Conservation (phyloP, 2,888 invertebrate species). For the Eurois occulta region DNA sequence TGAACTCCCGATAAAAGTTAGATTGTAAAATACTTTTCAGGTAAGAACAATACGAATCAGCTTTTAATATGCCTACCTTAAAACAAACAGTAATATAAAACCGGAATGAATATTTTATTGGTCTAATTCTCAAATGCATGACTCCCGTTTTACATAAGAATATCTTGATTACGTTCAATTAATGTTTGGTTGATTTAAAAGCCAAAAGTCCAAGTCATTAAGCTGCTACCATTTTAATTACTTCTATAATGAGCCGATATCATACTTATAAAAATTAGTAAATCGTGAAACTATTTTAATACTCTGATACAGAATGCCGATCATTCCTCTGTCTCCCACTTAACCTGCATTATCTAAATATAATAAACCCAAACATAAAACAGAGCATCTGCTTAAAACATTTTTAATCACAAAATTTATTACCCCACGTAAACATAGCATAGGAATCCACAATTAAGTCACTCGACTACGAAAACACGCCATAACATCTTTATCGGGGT, state of each 20-base stretch:
- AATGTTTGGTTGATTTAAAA: constrained; percentile 5
- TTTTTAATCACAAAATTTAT: constrained; percentile 76
- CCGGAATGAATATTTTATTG: background rate
- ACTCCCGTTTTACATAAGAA: background rate
- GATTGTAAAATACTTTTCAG: background rate
- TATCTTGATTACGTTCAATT: background rate
- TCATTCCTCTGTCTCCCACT: constrained; percentile 51
- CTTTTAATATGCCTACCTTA: background rate
- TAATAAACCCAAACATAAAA: constrained; percentile 68
- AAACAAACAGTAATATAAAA: background rate
- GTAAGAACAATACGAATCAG: background rate
- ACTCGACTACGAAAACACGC: constrained; percentile 84
- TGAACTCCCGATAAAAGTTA: background rate
- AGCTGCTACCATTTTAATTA: constrained; percentile 3
- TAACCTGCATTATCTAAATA: constrained; percentile 61
- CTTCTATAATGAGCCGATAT: constrained; percentile 21
- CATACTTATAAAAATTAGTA: constrained; percentile 53
- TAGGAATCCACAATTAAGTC: constrained; percentile 88
- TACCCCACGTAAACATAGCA: constrained; percentile 77
- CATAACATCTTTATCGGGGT: constrained; percentile 88
- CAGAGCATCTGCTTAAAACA: constrained; percentile 69
- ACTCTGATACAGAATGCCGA: constrained; percentile 43
- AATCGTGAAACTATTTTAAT: constrained; percentile 45
- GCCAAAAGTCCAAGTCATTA: background rate
- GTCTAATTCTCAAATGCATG: background rate